These are phyloP conservation scores for Melanostoma scalare DNA, from an alignment of 2,888 invertebrate genomes.

Conservation along the genomic window DNA sequence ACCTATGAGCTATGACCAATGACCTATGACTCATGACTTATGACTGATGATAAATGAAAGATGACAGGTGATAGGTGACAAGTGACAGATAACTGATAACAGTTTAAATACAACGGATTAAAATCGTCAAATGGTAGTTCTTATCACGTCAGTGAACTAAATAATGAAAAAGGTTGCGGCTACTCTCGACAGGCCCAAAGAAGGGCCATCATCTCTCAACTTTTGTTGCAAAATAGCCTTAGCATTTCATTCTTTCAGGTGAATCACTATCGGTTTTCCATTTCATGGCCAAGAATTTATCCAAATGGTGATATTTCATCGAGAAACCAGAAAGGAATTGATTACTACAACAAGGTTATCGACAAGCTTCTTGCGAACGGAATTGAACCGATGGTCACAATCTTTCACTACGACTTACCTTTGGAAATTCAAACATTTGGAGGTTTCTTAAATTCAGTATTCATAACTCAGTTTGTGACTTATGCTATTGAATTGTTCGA, in stretches of 20 bases:
- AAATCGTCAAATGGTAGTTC: too few relatives aligned
- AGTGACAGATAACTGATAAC: too few relatives aligned
- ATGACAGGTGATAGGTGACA: too few relatives aligned
- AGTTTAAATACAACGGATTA: too few relatives aligned
- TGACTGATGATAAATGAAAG: too few relatives aligned
- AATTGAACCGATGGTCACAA: constrained; percentile 85
- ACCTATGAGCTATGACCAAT: too few relatives aligned
- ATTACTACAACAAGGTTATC: constrained; percentile 86
- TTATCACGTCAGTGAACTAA: too few relatives aligned
- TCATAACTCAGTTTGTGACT: constrained; percentile 82
- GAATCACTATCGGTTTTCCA: constrained; percentile 84
- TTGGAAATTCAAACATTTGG: constrained; percentile 83
- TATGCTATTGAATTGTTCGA: constrained; percentile 82
- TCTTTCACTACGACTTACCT: constrained; percentile 84
- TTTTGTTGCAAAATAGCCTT: too few relatives aligned
- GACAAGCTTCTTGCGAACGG: constrained; percentile 84
- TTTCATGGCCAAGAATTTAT: constrained; percentile 86
- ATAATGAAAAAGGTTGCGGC: too few relatives aligned
- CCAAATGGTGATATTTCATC: constrained; percentile 83
- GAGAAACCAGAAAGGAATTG: constrained; percentile 76
- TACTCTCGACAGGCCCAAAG: too few relatives aligned
- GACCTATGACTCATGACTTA: too few relatives aligned
- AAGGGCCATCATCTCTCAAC: too few relatives aligned
- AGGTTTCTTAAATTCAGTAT: constrained; percentile 82
- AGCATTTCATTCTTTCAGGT: constrained; percentile 66